These are phyloP conservation scores for Pseudochromis fuscus DNA, from an alignment of 2,797 vertebrate species.

Conservation along the genomic window DNA sequence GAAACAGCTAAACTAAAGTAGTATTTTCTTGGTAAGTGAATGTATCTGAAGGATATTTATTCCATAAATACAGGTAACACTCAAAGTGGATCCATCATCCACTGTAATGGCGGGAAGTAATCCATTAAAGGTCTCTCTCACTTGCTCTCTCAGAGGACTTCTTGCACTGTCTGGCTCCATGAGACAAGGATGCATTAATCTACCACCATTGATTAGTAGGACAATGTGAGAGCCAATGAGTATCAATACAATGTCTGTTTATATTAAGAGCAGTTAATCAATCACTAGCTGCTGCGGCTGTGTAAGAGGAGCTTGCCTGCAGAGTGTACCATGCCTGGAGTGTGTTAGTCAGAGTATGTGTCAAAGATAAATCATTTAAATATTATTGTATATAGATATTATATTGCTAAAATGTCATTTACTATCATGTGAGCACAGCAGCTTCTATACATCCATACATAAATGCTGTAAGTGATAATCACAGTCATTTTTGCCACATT, in stretches of 20 bases:
- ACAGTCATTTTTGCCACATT: background rate
- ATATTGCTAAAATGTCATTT: too few species aligned
- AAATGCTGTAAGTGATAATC: background rate
- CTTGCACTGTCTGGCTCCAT: conserved; percentile 37
- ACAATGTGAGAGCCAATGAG: conserved; percentile 40
- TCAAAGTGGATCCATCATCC: background rate
- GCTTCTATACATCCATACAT: background rate
- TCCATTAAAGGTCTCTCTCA: conserved; percentile 35
- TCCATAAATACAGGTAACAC: conserved; percentile 5
- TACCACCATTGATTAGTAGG: conserved; percentile 46
- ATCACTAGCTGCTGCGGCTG: conserved; percentile 45
- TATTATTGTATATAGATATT: too few species aligned
- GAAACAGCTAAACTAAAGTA: background rate
- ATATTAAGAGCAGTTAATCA: conserved; percentile 61
- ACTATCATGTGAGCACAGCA: background rate
- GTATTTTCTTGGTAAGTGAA: background rate
- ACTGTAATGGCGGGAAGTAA: background rate
- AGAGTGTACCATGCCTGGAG: conserved; percentile 19
- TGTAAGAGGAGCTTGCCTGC: conserved; percentile 42
- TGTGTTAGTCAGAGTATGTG: conserved; percentile 7
- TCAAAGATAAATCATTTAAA: conserved; percentile 10
- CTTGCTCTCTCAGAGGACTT: conserved; percentile 46
- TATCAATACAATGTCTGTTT: conserved; percentile 65
- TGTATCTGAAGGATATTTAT: background rate
- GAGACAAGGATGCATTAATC: conserved; percentile 63